A percentile compares a stretch with the other conserved stretches of the same genome.
Evolutionary conservation across 2,888 invertebrate genomes (phyloP).

Genomic region (Reticulitermes lucifugus): DNA sequence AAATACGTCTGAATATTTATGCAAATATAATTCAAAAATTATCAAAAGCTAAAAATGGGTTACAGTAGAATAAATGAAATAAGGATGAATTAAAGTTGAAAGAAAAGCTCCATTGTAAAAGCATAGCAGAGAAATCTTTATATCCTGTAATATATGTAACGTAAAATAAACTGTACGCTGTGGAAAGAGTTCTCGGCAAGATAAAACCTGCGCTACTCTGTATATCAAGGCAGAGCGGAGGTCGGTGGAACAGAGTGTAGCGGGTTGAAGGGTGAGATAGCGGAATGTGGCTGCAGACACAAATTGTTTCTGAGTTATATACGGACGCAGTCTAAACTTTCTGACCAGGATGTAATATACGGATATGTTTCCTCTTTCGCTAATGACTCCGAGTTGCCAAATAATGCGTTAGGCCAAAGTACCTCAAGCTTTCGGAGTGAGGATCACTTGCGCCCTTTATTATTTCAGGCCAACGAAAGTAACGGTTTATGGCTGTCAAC

Average conservation of each 20-base stretch:
- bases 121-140: background rate
- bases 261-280: background rate
- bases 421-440: background rate
- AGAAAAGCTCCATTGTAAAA: background rate
- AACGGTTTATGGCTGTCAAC: background rate
- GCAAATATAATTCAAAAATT: no score
- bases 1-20: no score
- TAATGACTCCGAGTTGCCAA: conserved; percentile 39
- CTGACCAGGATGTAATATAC: conserved; percentile 39
- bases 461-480: background rate
- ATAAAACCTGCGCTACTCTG: background rate
- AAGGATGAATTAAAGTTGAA: background rate
- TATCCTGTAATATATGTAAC: background rate
- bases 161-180: background rate
- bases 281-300: conserved; percentile 19
- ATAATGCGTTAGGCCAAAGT: conserved; percentile 2
- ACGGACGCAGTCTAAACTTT: conserved; percentile 41
- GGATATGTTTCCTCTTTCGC: conserved; percentile 45
- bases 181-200: background rate
- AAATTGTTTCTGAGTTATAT: conserved; percentile 45
- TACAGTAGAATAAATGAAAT: background rate
- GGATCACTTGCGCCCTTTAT: background rate
- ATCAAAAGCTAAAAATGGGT: no score
- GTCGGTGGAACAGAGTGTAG: background rate
- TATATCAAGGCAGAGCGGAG: background rate